These are phyloP conservation scores for Sinopyrophorus schimmeli DNA, from an alignment of 2,888 invertebrate species.

Conservation along the genomic window DNA sequence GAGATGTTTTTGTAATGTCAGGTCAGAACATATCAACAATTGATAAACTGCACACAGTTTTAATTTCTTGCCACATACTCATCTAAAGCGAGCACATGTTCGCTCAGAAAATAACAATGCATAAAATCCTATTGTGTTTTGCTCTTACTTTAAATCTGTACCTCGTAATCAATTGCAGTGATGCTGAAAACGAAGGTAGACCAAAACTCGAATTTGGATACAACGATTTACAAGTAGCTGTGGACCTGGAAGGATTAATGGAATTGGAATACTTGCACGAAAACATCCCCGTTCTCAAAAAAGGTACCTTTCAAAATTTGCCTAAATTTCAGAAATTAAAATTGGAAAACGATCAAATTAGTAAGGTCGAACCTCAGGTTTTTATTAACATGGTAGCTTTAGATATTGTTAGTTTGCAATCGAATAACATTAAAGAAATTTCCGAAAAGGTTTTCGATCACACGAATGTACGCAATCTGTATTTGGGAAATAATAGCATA, in stretches of 20 bases:
- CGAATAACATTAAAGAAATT: conserved; percentile 1
- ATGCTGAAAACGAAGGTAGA: too few relatives aligned
- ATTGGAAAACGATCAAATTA: conserved; percentile 10
- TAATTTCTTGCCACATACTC: too few relatives aligned
- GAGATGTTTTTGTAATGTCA: too few relatives aligned
- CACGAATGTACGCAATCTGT: conserved; percentile 5
- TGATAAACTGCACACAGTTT: too few relatives aligned
- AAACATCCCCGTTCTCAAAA: not conserved
- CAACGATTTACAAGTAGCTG: not conserved
- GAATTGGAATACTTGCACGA: not conserved
- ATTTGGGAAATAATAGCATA: conserved; percentile 34
- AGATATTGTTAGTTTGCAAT: not conserved
- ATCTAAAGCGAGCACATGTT: too few relatives aligned
- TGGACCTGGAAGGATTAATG: not conserved
- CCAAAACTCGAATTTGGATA: not conserved
- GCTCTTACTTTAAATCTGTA: too few relatives aligned
- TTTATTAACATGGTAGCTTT: conserved; percentile 13
- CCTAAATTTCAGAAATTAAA: conserved; percentile 6
- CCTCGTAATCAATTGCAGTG: too few relatives aligned
- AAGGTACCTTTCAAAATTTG: not conserved
- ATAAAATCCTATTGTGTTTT: too few relatives aligned
- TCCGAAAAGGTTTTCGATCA: conserved; percentile 1
- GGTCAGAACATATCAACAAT: too few relatives aligned
- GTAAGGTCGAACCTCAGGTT: conserved; percentile 16
- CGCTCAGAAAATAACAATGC: too few relatives aligned